Evolutionary conservation across 2,113 vertebrate genomes (phyloP).

Genomic region (Hemibagrus wyckioides): DNA sequence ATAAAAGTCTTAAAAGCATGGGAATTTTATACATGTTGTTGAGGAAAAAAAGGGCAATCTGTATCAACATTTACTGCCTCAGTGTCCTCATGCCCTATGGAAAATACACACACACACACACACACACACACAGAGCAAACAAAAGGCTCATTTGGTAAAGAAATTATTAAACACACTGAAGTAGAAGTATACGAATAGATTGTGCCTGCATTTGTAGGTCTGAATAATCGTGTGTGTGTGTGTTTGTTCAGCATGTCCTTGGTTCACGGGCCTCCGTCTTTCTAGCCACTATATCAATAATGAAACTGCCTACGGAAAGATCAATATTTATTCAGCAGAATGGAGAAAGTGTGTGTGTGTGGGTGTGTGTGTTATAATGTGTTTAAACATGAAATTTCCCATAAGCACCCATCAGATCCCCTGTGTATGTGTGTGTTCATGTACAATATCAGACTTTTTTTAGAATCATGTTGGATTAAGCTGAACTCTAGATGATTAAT

Average conservation of each 20-base stretch:
- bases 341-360: slow-evolving; percentile 49
- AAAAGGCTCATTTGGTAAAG: neutral
- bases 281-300: slow-evolving; percentile 25
- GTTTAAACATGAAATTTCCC: neutral
- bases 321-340: slow-evolving; percentile 68
- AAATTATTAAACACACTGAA: neutral
- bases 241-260: slow-evolving; percentile 40
- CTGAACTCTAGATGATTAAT: neutral
- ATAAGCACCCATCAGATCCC: neutral
- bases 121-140: neutral
- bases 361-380: slow-evolving; percentile 18
- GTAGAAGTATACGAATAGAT: neutral
- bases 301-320: slow-evolving; percentile 55
- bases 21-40: neutral
- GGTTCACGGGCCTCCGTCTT: slow-evolving; percentile 7
- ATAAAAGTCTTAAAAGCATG: neutral
- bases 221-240: neutral
- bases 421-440: neutral
- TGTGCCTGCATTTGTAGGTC: neutral
- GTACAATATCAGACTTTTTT: neutral
- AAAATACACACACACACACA: neutral
- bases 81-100: neutral
- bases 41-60: neutral
- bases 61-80: neutral
- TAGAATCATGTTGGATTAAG: neutral